Percentiles rank a stretch among this genome's conserved stretches.
Conservation (phyloP, 2,113 vertebrate species). For the Heterotilapia buettikoferi region DNA sequence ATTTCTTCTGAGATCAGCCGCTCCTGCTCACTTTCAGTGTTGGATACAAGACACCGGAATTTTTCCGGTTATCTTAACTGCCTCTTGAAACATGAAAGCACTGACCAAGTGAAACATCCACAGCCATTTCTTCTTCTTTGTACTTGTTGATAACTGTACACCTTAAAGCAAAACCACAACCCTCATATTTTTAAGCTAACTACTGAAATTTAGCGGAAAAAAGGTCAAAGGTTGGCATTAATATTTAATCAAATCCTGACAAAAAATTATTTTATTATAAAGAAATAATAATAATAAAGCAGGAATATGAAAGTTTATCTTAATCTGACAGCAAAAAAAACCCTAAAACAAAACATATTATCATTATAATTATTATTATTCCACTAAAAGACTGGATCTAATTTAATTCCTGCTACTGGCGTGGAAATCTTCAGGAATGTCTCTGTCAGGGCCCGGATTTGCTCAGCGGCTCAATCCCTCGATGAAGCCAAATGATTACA, state of each 20-base stretch:
- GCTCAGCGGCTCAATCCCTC: not conserved
- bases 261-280: not conserved
- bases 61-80: not conserved
- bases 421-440: not conserved
- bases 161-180: not conserved
- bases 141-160: not conserved
- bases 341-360: not conserved
- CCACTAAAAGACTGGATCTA: not conserved
- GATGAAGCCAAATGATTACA: slow-evolving; percentile 26
- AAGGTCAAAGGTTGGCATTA: not conserved
- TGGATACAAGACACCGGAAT: not conserved
- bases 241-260: not conserved
- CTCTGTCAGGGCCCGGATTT: not conserved
- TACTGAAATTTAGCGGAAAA: not conserved
- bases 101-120: not conserved
- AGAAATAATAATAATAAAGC: not conserved
- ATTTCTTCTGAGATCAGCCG: not conserved
- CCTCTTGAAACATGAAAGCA: not conserved
- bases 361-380: not conserved
- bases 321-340: rapidly evolving
- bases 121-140: not conserved
- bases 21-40: not conserved
- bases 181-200: not conserved
- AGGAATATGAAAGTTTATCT: not conserved
- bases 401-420: not conserved